Conservation (phyloP, 2,113 vertebrate genomes). For the Phalacrocorax aristotelis region DNA sequence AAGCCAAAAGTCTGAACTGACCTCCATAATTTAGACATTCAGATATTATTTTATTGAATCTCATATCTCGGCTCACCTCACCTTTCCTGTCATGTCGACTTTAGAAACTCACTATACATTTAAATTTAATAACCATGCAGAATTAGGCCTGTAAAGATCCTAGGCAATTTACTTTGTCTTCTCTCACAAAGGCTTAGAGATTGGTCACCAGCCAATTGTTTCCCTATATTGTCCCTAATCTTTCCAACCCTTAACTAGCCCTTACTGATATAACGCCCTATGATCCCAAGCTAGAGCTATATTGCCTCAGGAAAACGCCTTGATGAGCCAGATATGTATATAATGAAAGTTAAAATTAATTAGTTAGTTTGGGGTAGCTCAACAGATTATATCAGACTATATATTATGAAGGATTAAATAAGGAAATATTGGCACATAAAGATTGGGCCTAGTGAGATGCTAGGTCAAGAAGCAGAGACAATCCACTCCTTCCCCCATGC, state of each 20-base stretch:
- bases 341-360: background rate
- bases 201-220: background rate
- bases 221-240: background rate
- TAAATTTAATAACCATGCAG: background rate
- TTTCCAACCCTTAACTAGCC: background rate
- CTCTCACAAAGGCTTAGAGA: background rate
- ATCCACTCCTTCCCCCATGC: background rate
- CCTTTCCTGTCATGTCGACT: conserved; percentile 11
- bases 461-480: background rate
- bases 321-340: background rate
- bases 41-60: background rate
- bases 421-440: background rate
- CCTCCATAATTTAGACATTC: background rate
- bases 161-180: background rate
- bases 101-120: background rate
- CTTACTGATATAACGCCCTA: background rate
- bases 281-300: background rate
- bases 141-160: background rate
- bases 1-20: background rate
- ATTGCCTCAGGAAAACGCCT: background rate
- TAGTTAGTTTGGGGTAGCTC: background rate
- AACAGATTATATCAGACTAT: background rate
- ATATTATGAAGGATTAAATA: background rate
- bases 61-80: background rate
- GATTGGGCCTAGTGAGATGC: background rate